A percentile compares a stretch with the other conserved stretches of the same genome.
phyloP scores from a whole-genome alignment of 2,113 vertebrate species.

The Platycercus adscitus region DNA sequence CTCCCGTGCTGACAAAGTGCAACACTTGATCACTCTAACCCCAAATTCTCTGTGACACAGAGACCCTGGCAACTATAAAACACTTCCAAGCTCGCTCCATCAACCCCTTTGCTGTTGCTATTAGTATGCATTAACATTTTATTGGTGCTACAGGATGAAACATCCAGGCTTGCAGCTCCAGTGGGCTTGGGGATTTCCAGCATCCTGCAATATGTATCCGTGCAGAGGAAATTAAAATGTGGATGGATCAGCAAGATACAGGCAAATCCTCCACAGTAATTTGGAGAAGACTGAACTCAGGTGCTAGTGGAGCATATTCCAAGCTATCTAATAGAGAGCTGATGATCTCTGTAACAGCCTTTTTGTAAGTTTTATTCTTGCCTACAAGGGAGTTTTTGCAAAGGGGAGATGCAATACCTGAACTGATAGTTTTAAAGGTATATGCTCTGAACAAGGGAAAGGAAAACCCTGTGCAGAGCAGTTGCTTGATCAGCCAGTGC shows the following conservation, averaged over 20 bases:
- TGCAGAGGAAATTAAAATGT: conserved; percentile 73
- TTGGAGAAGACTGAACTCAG: conserved; percentile 64
- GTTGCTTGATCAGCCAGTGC: neutral
- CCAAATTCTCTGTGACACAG: conserved; percentile 48
- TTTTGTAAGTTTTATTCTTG: conserved; percentile 63
- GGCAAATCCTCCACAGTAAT: conserved; percentile 65
- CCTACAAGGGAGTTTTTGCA: conserved; percentile 46
- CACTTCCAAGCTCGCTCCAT: conserved; percentile 40
- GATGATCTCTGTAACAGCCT: conserved; percentile 64
- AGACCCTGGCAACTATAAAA: conserved; percentile 44
- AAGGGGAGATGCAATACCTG: conserved; percentile 7
- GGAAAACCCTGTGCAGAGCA: neutral
- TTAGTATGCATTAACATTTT: conserved; percentile 69
- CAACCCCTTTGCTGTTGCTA: conserved; percentile 63
- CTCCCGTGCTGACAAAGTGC: neutral
- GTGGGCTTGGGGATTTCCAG: conserved; percentile 71
- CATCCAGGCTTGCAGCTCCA: conserved; percentile 68
- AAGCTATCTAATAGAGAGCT: conserved; percentile 54
- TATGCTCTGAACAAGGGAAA: neutral
- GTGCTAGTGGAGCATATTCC: conserved; percentile 52
- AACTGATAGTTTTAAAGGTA: conserved; percentile 36
- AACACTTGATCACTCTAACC: conserved; percentile 30
- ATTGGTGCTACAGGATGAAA: conserved; percentile 63
- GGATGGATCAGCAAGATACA: conserved; percentile 72
- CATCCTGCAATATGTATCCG: conserved; percentile 67